phyloP scores from a whole-genome alignment of 1,140 invertebrate genomes.

The Schlechtendalia chinensis region DNA sequence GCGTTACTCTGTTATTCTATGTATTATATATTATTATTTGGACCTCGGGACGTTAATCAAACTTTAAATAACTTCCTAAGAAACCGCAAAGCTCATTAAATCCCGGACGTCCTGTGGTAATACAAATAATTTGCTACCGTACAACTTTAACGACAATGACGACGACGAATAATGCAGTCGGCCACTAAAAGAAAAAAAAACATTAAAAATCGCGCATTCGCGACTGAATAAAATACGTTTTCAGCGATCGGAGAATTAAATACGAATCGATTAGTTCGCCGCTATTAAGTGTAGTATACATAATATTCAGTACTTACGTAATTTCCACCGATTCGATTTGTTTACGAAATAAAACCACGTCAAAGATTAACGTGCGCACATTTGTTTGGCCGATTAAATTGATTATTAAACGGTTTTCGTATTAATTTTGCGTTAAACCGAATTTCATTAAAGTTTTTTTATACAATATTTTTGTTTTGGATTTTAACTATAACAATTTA shows the following conservation, averaged over 20 bases:
- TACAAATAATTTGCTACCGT: neutral
- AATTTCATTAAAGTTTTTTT: too few relatives aligned
- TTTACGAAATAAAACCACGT: too few relatives aligned
- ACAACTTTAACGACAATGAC: neutral
- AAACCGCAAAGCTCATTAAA: conserved; percentile 26
- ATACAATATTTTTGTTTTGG: too few relatives aligned
- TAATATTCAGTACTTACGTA: too few relatives aligned
- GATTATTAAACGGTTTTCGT: too few relatives aligned
- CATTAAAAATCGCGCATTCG: neutral
- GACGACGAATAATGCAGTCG: neutral
- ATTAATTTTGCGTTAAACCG: too few relatives aligned
- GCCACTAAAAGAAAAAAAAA: neutral
- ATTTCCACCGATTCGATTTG: too few relatives aligned
- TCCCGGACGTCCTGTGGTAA: conserved; percentile 6
- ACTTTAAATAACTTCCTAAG: conserved; percentile 10
- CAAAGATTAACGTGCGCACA: too few relatives aligned
- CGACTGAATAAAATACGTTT: neutral
- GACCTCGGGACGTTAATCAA: neutral
- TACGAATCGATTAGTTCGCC: neutral
- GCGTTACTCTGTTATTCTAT: neutral
- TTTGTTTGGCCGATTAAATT: too few relatives aligned
- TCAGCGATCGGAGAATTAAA: neutral
- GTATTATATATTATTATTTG: neutral
- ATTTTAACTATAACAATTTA: too few relatives aligned
- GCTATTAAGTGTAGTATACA: neutral